phyloP scores from a whole-genome alignment of 2,797 vertebrate genomes.

The Sebastes kiyomatsui region DNA sequence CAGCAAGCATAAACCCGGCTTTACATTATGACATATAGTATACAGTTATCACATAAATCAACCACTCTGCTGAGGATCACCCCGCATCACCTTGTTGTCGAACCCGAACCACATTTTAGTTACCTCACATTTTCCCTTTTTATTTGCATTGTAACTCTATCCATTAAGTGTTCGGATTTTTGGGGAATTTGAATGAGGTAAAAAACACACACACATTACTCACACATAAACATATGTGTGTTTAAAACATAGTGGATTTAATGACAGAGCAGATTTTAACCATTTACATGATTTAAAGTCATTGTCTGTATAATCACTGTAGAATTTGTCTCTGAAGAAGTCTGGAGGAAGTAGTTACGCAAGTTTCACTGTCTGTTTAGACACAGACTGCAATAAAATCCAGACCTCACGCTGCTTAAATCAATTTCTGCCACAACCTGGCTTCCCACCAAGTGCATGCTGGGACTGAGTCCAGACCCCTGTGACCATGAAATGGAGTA shows the following conservation, averaged over 20 bases:
- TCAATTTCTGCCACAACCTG: constrained; percentile 51
- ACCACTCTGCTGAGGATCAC: not conserved
- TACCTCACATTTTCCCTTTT: not conserved
- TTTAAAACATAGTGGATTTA: not conserved
- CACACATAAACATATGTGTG: not conserved
- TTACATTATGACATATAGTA: too few relatives aligned
- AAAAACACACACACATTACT: not conserved
- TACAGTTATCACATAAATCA: constrained; percentile 41
- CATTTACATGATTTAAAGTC: constrained; percentile 14
- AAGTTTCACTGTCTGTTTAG: constrained; percentile 50
- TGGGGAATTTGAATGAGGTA: not conserved
- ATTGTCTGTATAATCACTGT: not conserved
- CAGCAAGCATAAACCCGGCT: too few relatives aligned
- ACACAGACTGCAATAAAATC: constrained; percentile 49
- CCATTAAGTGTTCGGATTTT: not conserved
- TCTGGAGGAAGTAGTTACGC: constrained; percentile 22
- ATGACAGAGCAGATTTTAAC: constrained; percentile 19
- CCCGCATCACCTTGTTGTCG: not conserved
- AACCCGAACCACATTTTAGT: not conserved
- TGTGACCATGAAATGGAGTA: constrained; percentile 31
- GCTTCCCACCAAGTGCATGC: constrained; percentile 23
- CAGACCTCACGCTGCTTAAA: constrained; percentile 50
- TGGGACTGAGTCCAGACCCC: constrained; percentile 42
- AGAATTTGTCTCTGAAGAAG: constrained; percentile 17
- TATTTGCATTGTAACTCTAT: not conserved